Conservation (phyloP, 2,888 invertebrate species). For the Agrotis clavis region DNA sequence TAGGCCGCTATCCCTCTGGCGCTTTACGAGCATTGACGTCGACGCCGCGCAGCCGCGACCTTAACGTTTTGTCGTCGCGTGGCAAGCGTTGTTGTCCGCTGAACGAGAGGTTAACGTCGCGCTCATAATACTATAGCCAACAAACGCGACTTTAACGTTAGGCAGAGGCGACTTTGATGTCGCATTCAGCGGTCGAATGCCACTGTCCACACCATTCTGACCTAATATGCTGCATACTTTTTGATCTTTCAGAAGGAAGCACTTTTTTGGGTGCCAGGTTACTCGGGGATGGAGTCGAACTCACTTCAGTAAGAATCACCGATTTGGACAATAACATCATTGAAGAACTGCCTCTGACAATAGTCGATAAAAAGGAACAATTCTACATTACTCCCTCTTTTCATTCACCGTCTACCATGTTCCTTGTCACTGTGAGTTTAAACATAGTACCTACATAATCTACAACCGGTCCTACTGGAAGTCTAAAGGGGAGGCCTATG, state of each 20-base stretch:
- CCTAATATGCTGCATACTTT: neutral
- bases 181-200: no score
- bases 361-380: constrained; percentile 65
- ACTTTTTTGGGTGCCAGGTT: constrained; percentile 74
- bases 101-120: no score
- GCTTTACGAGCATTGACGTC: no score
- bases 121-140: no score
- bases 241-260: constrained; percentile 67
- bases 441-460: no score
- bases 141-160: no score
- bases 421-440: constrained; percentile 75
- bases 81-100: no score
- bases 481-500: no score
- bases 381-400: constrained; percentile 71
- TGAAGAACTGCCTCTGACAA: constrained; percentile 61
- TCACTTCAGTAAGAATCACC: constrained; percentile 69
- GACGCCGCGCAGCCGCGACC: no score
- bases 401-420: constrained; percentile 68
- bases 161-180: no score
- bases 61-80: no score
- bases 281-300: constrained; percentile 63
- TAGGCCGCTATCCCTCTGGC: neutral
- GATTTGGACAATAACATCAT: constrained; percentile 68
- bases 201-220: neutral
- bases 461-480: no score